These are phyloP conservation scores for Centropus bengalensis DNA, from an alignment of 2,113 vertebrate species.

Conservation along the genomic window DNA sequence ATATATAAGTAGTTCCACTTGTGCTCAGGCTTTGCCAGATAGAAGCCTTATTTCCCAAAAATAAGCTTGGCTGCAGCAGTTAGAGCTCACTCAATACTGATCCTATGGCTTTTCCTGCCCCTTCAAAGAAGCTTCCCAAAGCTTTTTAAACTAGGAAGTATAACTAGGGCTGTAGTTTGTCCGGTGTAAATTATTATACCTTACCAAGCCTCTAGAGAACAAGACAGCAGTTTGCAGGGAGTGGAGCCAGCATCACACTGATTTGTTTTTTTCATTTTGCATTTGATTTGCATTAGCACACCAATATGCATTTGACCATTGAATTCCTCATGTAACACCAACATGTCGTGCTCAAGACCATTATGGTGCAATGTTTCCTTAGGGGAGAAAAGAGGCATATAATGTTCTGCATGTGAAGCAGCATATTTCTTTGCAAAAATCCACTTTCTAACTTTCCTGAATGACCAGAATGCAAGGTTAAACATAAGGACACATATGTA, in stretches of 20 bases:
- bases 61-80: not conserved
- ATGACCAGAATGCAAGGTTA: not conserved
- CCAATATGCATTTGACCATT: not conserved
- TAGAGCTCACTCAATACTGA: not conserved
- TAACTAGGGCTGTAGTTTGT: not conserved
- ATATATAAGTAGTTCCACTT: not conserved
- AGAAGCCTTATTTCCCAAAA: not conserved
- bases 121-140: not conserved
- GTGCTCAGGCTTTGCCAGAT: not conserved
- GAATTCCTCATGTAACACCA: not conserved
- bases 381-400: not conserved
- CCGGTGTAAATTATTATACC: not conserved
- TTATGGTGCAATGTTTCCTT: not conserved
- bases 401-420: not conserved
- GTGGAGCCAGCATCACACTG: not conserved
- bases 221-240: not conserved
- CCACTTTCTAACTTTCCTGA: not conserved
- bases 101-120: not conserved
- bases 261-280: not conserved
- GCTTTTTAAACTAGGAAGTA: not conserved
- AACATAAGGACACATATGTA: not conserved
- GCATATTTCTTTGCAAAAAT: not conserved
- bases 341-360: not conserved
- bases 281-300: not conserved
- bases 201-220: not conserved